These are phyloP conservation scores for Xiphophorus maculatus DNA, from an alignment of 2,113 vertebrate genomes.

Conservation along the genomic window DNA sequence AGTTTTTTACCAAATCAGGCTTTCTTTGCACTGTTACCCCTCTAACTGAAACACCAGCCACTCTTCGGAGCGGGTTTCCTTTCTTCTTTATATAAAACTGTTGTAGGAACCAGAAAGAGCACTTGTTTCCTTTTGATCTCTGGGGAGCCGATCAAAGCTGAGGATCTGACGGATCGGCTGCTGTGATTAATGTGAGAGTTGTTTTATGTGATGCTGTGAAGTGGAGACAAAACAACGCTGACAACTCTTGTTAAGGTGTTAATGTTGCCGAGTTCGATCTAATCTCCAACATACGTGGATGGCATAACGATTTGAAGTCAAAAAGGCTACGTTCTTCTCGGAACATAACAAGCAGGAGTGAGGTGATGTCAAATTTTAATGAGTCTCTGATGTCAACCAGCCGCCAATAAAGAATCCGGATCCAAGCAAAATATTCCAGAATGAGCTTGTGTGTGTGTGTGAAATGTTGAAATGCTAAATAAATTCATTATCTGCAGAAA, in stretches of 20 bases:
- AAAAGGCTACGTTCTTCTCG: not conserved
- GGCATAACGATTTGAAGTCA: not conserved
- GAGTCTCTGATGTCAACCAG: not conserved
- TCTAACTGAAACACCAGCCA: not conserved
- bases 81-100: not conserved
- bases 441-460: not conserved
- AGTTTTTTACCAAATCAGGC: not conserved
- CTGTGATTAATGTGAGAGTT: not conserved
- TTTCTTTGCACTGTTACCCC: not conserved
- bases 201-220: slow-evolving; percentile 4
- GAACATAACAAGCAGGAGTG: not conserved
- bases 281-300: not conserved
- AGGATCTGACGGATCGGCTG: slow-evolving; percentile 1
- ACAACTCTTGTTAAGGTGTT: slow-evolving; percentile 8
- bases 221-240: not conserved
- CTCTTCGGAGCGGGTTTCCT: not conserved
- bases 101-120: not conserved
- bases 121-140: slow-evolving; percentile 5
- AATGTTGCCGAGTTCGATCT: slow-evolving; percentile 4
- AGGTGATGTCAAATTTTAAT: not conserved
- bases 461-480: not conserved
- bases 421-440: not conserved
- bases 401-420: not conserved
- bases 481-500: too few species aligned
- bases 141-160: not conserved